Base-by-base conservation (phyloP, 2,797 vertebrate species). In the Peromyscus eremicus region DNA sequence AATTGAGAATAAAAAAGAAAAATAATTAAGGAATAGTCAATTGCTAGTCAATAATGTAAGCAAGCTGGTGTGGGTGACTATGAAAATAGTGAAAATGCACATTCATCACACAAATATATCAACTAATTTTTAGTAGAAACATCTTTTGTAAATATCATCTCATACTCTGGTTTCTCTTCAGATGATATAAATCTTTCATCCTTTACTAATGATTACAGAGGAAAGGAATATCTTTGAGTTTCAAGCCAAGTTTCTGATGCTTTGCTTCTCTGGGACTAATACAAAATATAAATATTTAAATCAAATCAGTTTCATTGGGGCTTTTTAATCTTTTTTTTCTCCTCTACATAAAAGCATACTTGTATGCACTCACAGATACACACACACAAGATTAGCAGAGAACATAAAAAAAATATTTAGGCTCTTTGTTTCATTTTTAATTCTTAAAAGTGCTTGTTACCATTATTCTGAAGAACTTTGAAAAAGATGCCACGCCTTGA, bases 281-380 rank as follows among this genome's bases (percentile, higher is more conserved):
- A 52, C 46, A 68, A 79, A 66, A 49, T 86, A 46, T 37, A 49
- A 46, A 90, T 37, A 80, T 91, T 80, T 55, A 23, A 80, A 82
- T 86, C 70, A 40, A 23, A 27, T 91, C 37, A 57, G 27, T 66
- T 64, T 95, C 92, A 52, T 21, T 55, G 49, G 5, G 40, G 10
- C 68, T 86, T 75, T 62, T 4, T 7, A 68, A 79, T 79, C 64
- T 93, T 94, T 29, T 32, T 46, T 71, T 84, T 77, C 21, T 71
- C 37, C 94, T 92, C 57, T 96, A 92, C 84, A 94, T 73, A 70
- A 94, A 95, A 89, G 8, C 13, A 70, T n/a, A 66, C 62, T 52
- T 34, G 6, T 64, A 25, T 10, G 21, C 40, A 62, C 0, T 23
- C 60, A 57, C 64, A 70, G 17, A 64, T 12, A 43, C 8, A 68